phyloP scores from a whole-genome alignment of 2,888 invertebrate species.

The Drosophila demipolita region DNA sequence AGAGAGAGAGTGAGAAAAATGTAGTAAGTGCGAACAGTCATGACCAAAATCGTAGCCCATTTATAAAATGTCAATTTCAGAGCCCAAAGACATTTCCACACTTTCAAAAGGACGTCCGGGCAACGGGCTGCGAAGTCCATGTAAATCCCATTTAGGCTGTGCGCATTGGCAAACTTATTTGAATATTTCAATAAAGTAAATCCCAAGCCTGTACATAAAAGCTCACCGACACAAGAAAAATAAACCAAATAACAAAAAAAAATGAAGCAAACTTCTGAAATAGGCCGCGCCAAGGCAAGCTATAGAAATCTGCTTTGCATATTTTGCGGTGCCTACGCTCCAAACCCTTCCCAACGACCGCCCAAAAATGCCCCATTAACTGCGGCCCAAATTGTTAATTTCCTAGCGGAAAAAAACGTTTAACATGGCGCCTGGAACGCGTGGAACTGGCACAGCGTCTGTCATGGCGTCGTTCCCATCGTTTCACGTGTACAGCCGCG shows the following conservation, averaged over 20 bases:
- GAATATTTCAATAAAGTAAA: slow-evolving; percentile 84
- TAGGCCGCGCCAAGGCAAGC: slow-evolving; percentile 40
- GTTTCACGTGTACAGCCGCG: slow-evolving; percentile 59
- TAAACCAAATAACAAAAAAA: neutral
- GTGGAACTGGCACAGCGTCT: slow-evolving; percentile 65
- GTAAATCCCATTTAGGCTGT: slow-evolving; percentile 80
- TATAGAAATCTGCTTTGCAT: slow-evolving; percentile 66
- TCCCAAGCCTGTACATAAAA: slow-evolving; percentile 70
- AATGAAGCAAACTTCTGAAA: slow-evolving; percentile 42
- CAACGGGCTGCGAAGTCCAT: slow-evolving; percentile 28
- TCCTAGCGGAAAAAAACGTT: slow-evolving; percentile 57
- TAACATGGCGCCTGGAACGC: slow-evolving; percentile 54
- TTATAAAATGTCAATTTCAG: slow-evolving; percentile 82
- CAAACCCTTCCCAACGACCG: neutral
- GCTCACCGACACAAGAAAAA: slow-evolving; percentile 3
- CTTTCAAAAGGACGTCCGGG: slow-evolving; percentile 52
- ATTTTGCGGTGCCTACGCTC: slow-evolving; percentile 50
- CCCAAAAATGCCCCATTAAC: slow-evolving; percentile 39
- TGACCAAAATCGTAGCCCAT: slow-evolving; percentile 61
- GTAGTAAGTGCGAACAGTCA: neutral
- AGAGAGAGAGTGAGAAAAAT: neutral
- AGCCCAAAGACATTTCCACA: slow-evolving; percentile 56
- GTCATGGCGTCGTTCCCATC: slow-evolving; percentile 60
- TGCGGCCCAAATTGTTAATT: slow-evolving; percentile 71
- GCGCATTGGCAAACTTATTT: slow-evolving; percentile 82